Conservation (phyloP, 2,888 invertebrate genomes). For the Drosophila silvestris region DNA sequence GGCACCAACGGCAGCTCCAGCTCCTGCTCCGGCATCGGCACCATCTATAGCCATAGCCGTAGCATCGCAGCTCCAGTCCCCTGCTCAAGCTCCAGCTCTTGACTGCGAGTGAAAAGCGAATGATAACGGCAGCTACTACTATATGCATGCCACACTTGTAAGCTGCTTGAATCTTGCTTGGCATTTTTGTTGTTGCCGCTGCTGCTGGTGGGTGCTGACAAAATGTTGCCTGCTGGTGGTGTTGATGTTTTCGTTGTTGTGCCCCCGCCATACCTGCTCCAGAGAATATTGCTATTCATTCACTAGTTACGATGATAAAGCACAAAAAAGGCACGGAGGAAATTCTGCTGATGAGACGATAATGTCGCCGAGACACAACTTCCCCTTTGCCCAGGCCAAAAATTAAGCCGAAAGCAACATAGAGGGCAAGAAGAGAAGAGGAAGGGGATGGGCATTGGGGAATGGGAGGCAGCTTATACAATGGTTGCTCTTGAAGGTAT, state of each 20-base stretch:
- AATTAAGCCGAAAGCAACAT: constrained; percentile 59
- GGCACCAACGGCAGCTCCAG: constrained; percentile 26
- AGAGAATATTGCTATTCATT: constrained; percentile 74
- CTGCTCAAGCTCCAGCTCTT: constrained; percentile 36
- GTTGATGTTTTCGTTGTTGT: constrained; percentile 57
- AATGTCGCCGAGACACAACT: constrained; percentile 47
- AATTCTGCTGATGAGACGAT: constrained; percentile 80
- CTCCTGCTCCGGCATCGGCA: constrained; percentile 23
- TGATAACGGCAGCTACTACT: constrained; percentile 72
- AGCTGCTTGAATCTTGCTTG: constrained; percentile 70
- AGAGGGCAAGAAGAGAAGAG: background rate
- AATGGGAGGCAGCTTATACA: background rate
- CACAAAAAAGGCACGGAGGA: constrained; percentile 78
- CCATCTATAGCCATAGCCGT: constrained; percentile 15
- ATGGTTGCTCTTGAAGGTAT: constrained; percentile 38
- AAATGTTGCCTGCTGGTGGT: constrained; percentile 59
- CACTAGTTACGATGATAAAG: constrained; percentile 81
- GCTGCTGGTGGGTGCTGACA: constrained; percentile 54
- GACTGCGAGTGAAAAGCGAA: constrained; percentile 76
- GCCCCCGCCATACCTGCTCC: constrained; percentile 8
- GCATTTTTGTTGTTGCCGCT: constrained; percentile 60
- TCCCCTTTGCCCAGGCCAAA: constrained; percentile 17
- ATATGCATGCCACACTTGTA: constrained; percentile 79
- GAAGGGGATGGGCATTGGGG: background rate
- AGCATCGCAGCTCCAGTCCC: constrained; percentile 6